Conservation (phyloP, 35 echinoderm and acorn worm species). For the Eucidaris tribuloides region DNA sequence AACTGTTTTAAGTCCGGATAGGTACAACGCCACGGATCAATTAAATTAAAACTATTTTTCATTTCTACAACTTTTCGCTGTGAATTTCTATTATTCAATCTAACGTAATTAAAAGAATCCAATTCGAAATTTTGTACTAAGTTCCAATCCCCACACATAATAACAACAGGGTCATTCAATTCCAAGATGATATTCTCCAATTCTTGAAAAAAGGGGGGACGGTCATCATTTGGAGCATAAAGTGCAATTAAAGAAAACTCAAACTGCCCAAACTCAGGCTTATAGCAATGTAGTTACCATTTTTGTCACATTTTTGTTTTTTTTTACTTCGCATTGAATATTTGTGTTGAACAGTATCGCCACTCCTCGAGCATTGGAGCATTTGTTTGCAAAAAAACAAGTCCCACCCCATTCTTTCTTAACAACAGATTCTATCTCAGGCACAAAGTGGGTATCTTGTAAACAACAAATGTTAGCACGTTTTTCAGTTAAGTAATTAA, state of each 20-base stretch:
- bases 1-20: too few species aligned
- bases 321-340: conserved; percentile 18
- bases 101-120: too few species aligned
- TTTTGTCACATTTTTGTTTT: background rate
- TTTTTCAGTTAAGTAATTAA: conserved; percentile 30
- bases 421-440: background rate
- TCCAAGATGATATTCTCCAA: background rate
- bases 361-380: background rate
- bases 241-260: too few species aligned
- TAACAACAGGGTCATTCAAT: too few species aligned
- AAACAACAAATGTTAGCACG: conserved; percentile 32
- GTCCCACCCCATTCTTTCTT: background rate
- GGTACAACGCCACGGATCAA: too few species aligned
- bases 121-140: too few species aligned
- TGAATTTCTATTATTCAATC: too few species aligned
- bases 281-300: background rate
- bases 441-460: conserved; percentile 25
- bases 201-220: background rate
- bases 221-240: too few species aligned
- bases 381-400: background rate
- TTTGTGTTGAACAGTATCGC: conserved; percentile 5
- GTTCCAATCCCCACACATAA: too few species aligned
- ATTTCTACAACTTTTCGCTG: too few species aligned
- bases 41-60: too few species aligned
- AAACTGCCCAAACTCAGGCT: too few species aligned